Evolutionary conservation across 2,113 vertebrate species (phyloP), one percentile per base, ranked within the genome.

Genomic region (Austrofundulus limnaeus): DNA sequence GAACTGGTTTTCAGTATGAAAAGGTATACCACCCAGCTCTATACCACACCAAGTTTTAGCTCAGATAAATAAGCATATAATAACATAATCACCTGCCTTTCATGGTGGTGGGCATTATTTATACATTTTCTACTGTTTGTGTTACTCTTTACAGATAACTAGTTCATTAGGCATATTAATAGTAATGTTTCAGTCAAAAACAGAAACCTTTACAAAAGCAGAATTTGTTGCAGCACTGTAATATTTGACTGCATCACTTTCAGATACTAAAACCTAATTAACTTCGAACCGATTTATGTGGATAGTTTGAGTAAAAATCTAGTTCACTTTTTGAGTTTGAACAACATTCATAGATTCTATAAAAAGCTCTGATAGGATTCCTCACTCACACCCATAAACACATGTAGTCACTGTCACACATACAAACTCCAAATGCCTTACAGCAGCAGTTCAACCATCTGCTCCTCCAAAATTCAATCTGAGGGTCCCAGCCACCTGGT

Each of bases 361-460:
- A 34, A 68, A 61, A 72, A 48, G 43, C 50, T 24, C 21, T 42
- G 19, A 17, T 46, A 31, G 37, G 34, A 23, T 55, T 51, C 17
- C 19, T 61, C 59, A 38, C 50, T 39, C 39, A n/a, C 62, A 42
- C 39, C n/a, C 63, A 61, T 20, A 19, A 37, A 28, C 57, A 74
- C 71, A 24, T 51, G 63, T 41, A 67, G 57, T 64, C 72, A 50
- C 60, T 61, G 17, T 15, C 59, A 62, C 9, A 62, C 54, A n/a
- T 47, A 56, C 67, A 53, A 49, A 6, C 63, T 42, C 28, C 52
- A 49, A 70, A 80, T 72, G 78, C 75, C 80, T 83, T 76, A 69
- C 62, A 87, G 85, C 80, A 84, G 79, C 70, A 81, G 80, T 34
- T 46, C 52, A 38, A 77, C 90, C 90, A 91, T 91, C 88, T 91